Evolutionary conservation across 2,113 vertebrate species (phyloP).

Genomic region (Elachura formosa): DNA sequence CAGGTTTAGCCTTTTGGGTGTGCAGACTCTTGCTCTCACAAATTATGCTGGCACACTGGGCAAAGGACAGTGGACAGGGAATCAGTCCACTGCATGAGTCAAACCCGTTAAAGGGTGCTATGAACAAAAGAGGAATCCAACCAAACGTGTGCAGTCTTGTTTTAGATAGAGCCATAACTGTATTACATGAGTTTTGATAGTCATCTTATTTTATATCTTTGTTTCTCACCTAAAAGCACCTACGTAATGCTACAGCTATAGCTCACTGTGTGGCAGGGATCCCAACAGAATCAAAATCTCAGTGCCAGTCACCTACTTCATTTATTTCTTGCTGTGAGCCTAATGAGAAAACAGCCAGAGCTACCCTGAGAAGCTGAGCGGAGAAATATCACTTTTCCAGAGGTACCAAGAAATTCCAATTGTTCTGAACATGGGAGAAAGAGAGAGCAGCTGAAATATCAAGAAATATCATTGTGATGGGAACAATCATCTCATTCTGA

Average conservation of each 20-base stretch:
- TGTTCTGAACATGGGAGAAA: neutral
- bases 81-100: neutral
- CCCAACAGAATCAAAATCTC: slow-evolving; percentile 31
- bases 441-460: neutral
- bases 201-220: neutral
- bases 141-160: neutral
- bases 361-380: neutral
- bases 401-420: neutral
- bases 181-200: neutral
- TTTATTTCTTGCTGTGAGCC: slow-evolving; percentile 48
- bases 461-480: neutral
- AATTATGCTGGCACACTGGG: neutral
- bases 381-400: slow-evolving; percentile 2
- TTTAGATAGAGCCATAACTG: neutral
- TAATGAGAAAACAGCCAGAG: slow-evolving; percentile 60
- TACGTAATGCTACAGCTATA: neutral
- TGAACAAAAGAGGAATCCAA: neutral
- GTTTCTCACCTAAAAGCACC: neutral
- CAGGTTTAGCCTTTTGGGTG: neutral
- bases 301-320: slow-evolving; percentile 41
- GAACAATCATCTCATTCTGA: slow-evolving; percentile 18
- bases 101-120: neutral
- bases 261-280: neutral
- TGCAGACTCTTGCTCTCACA: neutral
- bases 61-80: neutral